Base-by-base conservation (phyloP, 2,113 vertebrate species). In the Varanus komodoensis region DNA sequence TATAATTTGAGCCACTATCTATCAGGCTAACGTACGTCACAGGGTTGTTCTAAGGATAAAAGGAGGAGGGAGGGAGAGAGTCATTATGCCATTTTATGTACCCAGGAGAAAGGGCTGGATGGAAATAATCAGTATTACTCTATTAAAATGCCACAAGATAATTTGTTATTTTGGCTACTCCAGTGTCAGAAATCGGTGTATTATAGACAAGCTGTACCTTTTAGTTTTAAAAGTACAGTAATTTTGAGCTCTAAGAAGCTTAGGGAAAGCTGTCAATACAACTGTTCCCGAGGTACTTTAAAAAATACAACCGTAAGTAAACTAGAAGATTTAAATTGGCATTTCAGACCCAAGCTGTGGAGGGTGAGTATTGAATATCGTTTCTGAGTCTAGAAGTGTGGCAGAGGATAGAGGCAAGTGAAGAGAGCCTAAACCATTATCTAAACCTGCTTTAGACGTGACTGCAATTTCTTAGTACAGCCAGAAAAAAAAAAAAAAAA, bases 341-440 rank as follows among this genome's bases (percentile, higher is more conserved):
- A 85, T 85, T 85, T 85, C 68, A 23, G 38, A 71, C 34, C 67
- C 44, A 73, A 85, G 67, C 54, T 44, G 57, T 64, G 57, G 57
- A 38, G 34, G 57, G 67, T 50, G 67, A 85, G 83, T 67, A 32
- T 71, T 85, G 71, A 85, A 85, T 85, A 67, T 85, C 83, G 50
- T 71, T 71, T 85, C 29, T 29, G 48, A 52, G 50, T 27, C 83
- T 50, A 71, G 44, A 44, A 85, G 9, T 23, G 8, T 32, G 48
- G 29, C 44, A 85, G 67, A 9, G 17, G 67, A 21, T 15, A 27
- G 67, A 50, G 67, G 83, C 71, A 2, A 71, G 44, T 15, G 25
- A 71, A 71, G 27, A 69, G 15, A 71, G 50, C 83, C 34, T 85
- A 50, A 52, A 44, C 67, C n/a, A 38, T 71, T 50, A 1, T 57